These are phyloP conservation scores for Sinhomidia bicolor DNA, from an alignment of 2,888 invertebrate genomes.

Conservation along the genomic window DNA sequence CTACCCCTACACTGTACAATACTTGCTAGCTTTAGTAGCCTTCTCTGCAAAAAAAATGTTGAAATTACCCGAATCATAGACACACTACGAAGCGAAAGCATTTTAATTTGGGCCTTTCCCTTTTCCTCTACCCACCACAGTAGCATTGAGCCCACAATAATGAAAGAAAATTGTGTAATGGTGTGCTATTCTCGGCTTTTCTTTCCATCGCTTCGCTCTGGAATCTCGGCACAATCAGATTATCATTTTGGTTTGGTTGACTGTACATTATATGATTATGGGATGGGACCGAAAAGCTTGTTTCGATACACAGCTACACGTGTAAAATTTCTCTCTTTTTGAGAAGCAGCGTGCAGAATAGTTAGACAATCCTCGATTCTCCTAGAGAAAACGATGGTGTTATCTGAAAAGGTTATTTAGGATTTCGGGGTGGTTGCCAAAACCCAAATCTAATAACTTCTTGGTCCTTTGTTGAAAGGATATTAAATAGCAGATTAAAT, in stretches of 20 bases:
- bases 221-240: slow-evolving; percentile 57
- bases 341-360: background rate
- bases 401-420: background rate
- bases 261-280: slow-evolving; percentile 7
- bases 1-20: background rate
- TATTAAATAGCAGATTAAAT: slow-evolving; percentile 66
- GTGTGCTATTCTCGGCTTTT: slow-evolving; percentile 2
- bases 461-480: slow-evolving; percentile 49
- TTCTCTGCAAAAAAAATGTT: slow-evolving; percentile 44
- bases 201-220: background rate
- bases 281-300: background rate
- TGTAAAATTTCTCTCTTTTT: background rate
- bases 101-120: slow-evolving; percentile 67
- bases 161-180: slow-evolving; percentile 58
- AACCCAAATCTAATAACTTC: slow-evolving; percentile 46
- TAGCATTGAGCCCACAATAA: background rate
- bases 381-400: background rate
- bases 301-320: background rate
- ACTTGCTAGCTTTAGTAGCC: too few species aligned
- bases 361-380: background rate
- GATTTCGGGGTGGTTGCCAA: slow-evolving; percentile 31
- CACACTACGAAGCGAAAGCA: slow-evolving; percentile 33
- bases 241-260: slow-evolving; percentile 44
- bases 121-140: background rate
- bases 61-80: slow-evolving; percentile 54